These are phyloP conservation scores for Athetis lepigone DNA, from an alignment of 2,888 invertebrate genomes.

Conservation along the genomic window DNA sequence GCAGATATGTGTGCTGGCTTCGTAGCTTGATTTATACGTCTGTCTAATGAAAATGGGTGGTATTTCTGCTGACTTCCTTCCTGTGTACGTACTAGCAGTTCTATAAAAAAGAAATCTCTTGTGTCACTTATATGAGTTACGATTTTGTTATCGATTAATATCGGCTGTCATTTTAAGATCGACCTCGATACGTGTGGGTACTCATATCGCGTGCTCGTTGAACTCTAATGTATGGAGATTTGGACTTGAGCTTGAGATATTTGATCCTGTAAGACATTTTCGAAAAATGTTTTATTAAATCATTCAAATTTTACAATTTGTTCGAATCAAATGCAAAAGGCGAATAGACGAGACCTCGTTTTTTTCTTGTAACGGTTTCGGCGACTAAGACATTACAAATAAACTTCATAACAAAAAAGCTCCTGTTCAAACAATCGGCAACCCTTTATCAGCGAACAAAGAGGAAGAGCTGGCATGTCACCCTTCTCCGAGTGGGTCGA, in stretches of 20 bases:
- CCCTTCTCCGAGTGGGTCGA: slow-evolving; percentile 83
- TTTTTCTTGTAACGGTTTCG: slow-evolving; percentile 36
- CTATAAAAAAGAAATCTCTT: slow-evolving; percentile 51
- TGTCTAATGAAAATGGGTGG: slow-evolving; percentile 3
- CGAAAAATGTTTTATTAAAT: slow-evolving; percentile 9
- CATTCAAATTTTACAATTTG: not conserved
- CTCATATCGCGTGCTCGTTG: slow-evolving; percentile 53
- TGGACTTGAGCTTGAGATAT: slow-evolving; percentile 8
- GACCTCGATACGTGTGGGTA: slow-evolving; percentile 50
- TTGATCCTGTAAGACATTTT: not conserved
- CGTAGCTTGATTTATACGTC: slow-evolving; percentile 14
- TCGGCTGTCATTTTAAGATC: slow-evolving; percentile 54
- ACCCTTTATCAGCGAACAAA: slow-evolving; percentile 81
- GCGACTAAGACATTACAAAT: slow-evolving; percentile 59
- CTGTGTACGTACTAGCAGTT: slow-evolving; percentile 17
- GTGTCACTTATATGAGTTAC: slow-evolving; percentile 51
- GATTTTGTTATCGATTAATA: slow-evolving; percentile 45
- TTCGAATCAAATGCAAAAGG: slow-evolving; percentile 1
- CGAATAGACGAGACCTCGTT: not conserved
- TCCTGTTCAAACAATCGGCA: slow-evolving; percentile 73
- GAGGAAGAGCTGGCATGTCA: slow-evolving; percentile 85
- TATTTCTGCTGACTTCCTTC: slow-evolving; percentile 32
- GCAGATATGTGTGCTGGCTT: not conserved
- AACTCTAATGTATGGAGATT: slow-evolving; percentile 59
- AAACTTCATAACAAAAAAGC: slow-evolving; percentile 68